phyloP scores from a whole-genome alignment of 2,888 invertebrate species.

The Dicranocentrus wangi region DNA sequence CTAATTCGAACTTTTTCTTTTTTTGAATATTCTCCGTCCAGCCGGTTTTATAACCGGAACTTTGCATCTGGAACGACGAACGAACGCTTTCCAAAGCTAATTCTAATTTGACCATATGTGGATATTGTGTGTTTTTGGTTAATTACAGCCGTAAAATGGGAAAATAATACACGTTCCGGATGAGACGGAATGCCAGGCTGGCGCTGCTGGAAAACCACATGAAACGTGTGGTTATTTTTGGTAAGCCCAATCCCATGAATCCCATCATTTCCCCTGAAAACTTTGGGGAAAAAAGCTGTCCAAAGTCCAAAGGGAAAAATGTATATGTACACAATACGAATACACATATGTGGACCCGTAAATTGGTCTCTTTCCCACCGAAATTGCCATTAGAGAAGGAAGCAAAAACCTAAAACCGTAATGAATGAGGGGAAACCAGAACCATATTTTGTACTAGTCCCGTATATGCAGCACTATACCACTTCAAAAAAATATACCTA shows the following conservation, averaged over 20 bases:
- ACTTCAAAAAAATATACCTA: too few relatives aligned
- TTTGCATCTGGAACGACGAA: too few relatives aligned
- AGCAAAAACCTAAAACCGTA: background rate
- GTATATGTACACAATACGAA: background rate
- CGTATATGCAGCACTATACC: too few relatives aligned
- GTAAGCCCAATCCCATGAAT: slow-evolving; percentile 48
- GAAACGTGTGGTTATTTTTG: slow-evolving; percentile 51
- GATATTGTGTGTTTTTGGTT: slow-evolving; percentile 13
- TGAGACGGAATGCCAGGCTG: slow-evolving; percentile 30
- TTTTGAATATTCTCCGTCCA: too few relatives aligned
- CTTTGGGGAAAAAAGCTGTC: slow-evolving; percentile 26
- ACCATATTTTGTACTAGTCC: too few relatives aligned
- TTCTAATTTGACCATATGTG: background rate
- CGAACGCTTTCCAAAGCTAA: too few relatives aligned
- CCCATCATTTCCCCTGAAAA: slow-evolving; percentile 18
- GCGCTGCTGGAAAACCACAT: slow-evolving; percentile 48
- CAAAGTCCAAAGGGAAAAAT: slow-evolving; percentile 4
- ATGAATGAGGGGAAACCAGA: background rate
- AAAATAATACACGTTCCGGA: slow-evolving; percentile 40
- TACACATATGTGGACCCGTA: background rate
- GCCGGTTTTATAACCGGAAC: background rate
- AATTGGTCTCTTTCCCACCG: slow-evolving; percentile 1
- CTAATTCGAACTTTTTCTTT: too few relatives aligned
- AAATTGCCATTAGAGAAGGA: background rate
- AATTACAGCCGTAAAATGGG: slow-evolving; percentile 45